phyloP scores from a whole-genome alignment of 2,113 vertebrate species.

The Ardeotis arabs region DNA sequence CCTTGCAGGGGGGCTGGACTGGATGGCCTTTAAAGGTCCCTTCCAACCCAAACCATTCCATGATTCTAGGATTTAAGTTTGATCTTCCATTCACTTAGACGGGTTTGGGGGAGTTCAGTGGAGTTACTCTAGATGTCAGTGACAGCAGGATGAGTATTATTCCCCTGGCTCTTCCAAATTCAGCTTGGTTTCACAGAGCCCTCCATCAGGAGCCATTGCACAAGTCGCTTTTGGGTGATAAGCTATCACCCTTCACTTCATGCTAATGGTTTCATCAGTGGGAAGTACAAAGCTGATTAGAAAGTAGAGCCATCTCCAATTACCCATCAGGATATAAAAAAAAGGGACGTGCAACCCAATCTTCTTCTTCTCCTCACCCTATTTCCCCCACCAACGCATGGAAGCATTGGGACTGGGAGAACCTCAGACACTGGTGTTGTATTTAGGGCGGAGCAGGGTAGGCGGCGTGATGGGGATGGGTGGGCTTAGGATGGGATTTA shows the following conservation, averaged over 20 bases:
- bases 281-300: not conserved
- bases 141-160: not conserved
- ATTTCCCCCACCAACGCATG: not conserved
- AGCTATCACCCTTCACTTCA: not conserved
- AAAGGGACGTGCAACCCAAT: not conserved
- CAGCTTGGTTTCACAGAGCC: not conserved
- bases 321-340: not conserved
- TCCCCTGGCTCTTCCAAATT: not conserved
- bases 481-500: not conserved
- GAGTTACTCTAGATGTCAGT: not conserved
- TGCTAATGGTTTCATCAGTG: not conserved
- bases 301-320: not conserved
- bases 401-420: not conserved
- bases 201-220: not conserved
- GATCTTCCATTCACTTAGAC: not conserved
- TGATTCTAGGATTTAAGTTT: not conserved
- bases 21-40: too few relatives aligned
- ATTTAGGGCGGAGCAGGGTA: not conserved
- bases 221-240: not conserved
- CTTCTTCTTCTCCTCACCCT: not conserved
- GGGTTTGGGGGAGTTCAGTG: not conserved
- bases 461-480: fast-evolving
- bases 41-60: too few relatives aligned
- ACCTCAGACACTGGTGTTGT: not conserved
- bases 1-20: too few relatives aligned